Evolutionary conservation across 2,113 vertebrate genomes (phyloP).

Genomic region (Oenanthe oenanthe): DNA sequence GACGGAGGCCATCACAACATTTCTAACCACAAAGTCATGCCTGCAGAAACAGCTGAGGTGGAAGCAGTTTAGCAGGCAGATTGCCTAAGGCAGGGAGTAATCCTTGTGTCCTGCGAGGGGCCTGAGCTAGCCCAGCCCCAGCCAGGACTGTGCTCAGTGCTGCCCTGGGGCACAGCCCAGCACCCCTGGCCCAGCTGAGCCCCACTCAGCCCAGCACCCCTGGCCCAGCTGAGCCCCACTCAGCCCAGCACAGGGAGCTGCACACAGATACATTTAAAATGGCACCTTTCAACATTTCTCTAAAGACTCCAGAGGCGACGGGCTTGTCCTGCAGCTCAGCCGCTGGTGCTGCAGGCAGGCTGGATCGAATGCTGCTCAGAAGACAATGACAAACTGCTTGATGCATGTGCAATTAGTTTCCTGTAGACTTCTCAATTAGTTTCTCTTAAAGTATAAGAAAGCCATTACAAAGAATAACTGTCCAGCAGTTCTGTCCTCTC

Average conservation of each 20-base stretch:
- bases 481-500: neutral
- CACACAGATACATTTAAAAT: too few species aligned
- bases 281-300: too few species aligned
- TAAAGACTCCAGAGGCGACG: neutral
- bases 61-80: neutral
- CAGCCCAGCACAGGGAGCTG: neutral
- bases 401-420: neutral
- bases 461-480: neutral
- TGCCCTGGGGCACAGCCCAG: neutral
- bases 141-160: rapidly evolving
- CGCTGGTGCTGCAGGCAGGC: neutral
- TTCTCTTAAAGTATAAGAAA: neutral
- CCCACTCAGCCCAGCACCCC: too few species aligned
- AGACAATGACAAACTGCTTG: neutral
- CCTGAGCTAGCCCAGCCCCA: neutral
- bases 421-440: neutral
- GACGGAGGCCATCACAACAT: neutral
- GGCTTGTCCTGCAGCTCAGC: neutral
- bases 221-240: neutral
- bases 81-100: neutral
- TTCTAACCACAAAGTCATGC: neutral
- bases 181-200: neutral
- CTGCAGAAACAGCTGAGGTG: neutral
- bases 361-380: neutral
- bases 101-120: neutral